Evolutionary conservation across 1,140 invertebrate species (phyloP).

Genomic region (Solenopsis invicta): DNA sequence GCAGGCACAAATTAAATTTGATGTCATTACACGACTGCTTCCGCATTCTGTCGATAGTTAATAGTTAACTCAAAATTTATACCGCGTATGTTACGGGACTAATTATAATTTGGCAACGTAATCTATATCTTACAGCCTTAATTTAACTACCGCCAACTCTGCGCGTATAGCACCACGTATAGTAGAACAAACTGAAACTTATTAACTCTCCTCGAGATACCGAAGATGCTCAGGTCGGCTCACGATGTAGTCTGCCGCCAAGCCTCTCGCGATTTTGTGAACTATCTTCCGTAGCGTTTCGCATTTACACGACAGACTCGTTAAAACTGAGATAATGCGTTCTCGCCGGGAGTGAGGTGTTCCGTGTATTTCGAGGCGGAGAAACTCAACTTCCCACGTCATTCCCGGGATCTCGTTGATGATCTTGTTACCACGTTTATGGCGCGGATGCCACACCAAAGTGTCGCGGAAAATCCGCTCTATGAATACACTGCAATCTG

Average conservation of each 20-base stretch:
- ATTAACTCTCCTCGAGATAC: conserved; percentile 8
- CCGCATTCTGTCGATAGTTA: conserved; percentile 16
- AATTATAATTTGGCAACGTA: conserved; percentile 44
- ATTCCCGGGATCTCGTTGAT: conserved; percentile 39
- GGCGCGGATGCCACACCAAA: conserved; percentile 31
- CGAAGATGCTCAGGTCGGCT: conserved; percentile 25
- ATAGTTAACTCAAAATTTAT: conserved; percentile 31
- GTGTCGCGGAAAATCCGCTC: conserved; percentile 41
- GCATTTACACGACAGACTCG: conserved; percentile 40
- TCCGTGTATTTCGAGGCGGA: neutral
- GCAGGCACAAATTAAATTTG: conserved; percentile 7
- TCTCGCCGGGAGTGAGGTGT: conserved; percentile 1
- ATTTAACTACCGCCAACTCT: conserved; percentile 40
- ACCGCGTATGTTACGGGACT: neutral
- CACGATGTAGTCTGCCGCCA: conserved; percentile 7
- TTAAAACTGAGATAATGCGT: conserved; percentile 51
- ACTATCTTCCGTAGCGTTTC: conserved; percentile 34
- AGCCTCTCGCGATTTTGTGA: conserved; percentile 32
- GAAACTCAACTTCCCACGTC: conserved; percentile 39
- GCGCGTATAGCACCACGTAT: neutral
- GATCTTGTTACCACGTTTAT: conserved; percentile 58
- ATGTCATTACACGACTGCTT: neutral
- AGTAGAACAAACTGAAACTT: conserved; percentile 45
- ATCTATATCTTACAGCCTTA: conserved; percentile 14
- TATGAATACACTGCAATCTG: conserved; percentile 43